Evolutionary conservation across 2,113 vertebrate genomes (phyloP).

Genomic region (Sinocyclocheilus anshuiensis): DNA sequence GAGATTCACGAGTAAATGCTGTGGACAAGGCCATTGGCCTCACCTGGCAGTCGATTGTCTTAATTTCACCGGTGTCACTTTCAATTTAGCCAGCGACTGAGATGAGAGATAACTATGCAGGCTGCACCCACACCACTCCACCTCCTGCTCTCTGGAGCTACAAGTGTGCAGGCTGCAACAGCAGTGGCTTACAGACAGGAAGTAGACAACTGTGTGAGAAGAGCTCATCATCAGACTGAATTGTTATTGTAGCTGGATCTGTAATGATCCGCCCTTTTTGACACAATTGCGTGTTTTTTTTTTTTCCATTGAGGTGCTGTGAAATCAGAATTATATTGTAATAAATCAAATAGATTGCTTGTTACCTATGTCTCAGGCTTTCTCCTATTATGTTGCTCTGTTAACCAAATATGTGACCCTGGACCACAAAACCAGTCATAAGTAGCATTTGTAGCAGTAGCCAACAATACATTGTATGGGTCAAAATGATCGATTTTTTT

Average conservation of each 20-base stretch:
- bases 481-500: too few species aligned
- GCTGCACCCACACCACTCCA: conserved; percentile 6
- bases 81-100: conserved; percentile 41
- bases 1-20: conserved; percentile 40
- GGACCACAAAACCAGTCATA: too few species aligned
- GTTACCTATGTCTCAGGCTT: not conserved
- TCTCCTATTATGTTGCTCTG: not conserved
- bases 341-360: not conserved
- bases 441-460: too few species aligned
- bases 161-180: not conserved
- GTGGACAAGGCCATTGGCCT: conserved; percentile 37
- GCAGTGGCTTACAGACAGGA: not conserved
- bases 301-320: not conserved
- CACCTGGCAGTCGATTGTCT: conserved; percentile 34
- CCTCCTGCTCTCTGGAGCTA: not conserved
- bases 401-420: not conserved
- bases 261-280: too few species aligned
- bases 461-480: too few species aligned
- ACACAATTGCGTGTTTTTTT: not conserved
- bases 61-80: conserved; percentile 51
- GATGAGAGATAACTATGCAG: conserved; percentile 43
- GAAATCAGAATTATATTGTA: not conserved
- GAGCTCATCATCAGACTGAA: not conserved
- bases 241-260: not conserved
- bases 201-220: not conserved